Base-by-base conservation (phyloP, 1,140 invertebrate genomes). In the Hesperophylax magnus region DNA sequence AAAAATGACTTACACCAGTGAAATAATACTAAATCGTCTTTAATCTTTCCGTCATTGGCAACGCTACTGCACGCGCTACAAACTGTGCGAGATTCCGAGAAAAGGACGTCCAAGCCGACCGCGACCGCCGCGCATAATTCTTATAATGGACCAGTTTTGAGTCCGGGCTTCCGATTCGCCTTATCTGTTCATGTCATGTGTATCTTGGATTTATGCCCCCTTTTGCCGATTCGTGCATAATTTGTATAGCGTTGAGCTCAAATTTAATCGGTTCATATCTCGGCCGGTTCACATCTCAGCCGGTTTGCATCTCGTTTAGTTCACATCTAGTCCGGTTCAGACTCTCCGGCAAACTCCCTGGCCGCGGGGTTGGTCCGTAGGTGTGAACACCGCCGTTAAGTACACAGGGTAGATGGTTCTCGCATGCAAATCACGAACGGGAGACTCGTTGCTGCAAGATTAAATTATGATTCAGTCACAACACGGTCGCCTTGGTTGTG, bases 161-260 rank as follows among this genome's bases (percentile, higher is more conserved):
- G 27, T 9, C 61, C 8, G 27, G 1, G 61, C 61, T 65, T 17
- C 61, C 20, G 61, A 65, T 65, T 65, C 61, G 22, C 61, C 27
- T 65, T 65, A 65, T 65, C 61, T 65, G 20, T 27, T 65, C 61
- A 65, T 24, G 61, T 65, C 61, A 65, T 24, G 61, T 65, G 61
- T 65, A 65, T 65, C 24, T 65, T 24, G 20, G 61, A 65, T 65
- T 65, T 27, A 65, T 65, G 27, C 24, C 20, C 17, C 61, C 24
- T 65, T 65, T 65, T 34, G 61, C 61, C 61, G 61, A 65, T 65
- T 65, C 61, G 22, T 24, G 27, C 27, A 65, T 65, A 65, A 65
- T 65, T 65, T 65, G 61, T 27, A 24, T 65, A 65, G 27, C 24
- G 61, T 24, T 24, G 1, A 34, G 34, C 34, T 34, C 34, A 34